Evolutionary conservation across 1,140 invertebrate genomes (phyloP), one percentile per base, ranked within the genome.

Genomic region (Drosophila littoralis): DNA sequence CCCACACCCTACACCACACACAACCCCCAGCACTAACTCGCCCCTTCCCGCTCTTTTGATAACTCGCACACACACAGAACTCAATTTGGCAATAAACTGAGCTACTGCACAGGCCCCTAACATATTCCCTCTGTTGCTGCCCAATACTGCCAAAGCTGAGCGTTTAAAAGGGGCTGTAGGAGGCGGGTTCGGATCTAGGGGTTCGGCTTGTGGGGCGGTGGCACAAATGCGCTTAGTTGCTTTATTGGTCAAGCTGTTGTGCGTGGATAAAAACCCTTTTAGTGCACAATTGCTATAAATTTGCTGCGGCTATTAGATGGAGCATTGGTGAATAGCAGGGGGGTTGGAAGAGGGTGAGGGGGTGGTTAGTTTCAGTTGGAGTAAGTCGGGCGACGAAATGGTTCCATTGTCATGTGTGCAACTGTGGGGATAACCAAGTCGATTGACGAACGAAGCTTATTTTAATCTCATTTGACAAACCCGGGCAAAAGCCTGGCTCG

Each of bases 221-320:
- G 75, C 85, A 89, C 84, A 89, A 89, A 89, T 89, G 84, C 84
- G 84, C 84, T 89, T 89, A 89, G 84, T 89, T 89, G 84, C 84
- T 89, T 89, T 89, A 89, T 89, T 89, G 84, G 84, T 89, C 84
- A 89, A 89, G 84, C 84, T 89, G 84, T 89, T 89, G 84, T 89
- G 84, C 84, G 84, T 89, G 84, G 84, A 89, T 89, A 89, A 89
- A 59, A 89, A 89, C 85, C 84, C 84, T 89, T 89, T 89, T 89
- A 89, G 84, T 89, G 84, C 85, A 89, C 84, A 89, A 89, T 89
- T 89, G 84, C 84, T 89, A 89, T 89, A 89, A 89, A 89, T 89
- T 89, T 81, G 80, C 80, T 73, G 88, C 74, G 71, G 75, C 81
- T 65, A 85, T 84, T 84, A 84, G 72, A 66, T 15, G 52, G 35